Conservation (phyloP, 2,888 invertebrate species). For the Alsophila aescularia region DNA sequence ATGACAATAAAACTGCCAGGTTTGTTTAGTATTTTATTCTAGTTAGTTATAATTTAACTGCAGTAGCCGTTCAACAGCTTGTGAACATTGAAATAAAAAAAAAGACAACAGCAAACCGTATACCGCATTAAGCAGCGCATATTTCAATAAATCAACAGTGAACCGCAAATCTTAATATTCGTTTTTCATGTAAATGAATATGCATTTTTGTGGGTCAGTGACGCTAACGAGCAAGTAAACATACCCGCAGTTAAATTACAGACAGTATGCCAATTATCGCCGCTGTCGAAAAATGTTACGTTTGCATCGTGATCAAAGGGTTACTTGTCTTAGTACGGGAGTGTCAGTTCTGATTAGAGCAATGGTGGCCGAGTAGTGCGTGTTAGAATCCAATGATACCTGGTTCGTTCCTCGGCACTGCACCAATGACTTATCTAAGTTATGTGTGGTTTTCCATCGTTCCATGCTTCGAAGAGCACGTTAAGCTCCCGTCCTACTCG, state of each 20-base stretch:
- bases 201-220: conserved; percentile 68
- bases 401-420: too few species aligned
- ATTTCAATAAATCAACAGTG: conserved; percentile 21
- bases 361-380: too few species aligned
- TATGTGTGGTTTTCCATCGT: too few species aligned
- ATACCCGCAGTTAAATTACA: conserved; percentile 26
- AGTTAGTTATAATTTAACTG: background rate
- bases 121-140: background rate
- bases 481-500: too few species aligned
- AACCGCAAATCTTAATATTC: conserved; percentile 32
- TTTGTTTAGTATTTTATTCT: background rate
- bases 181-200: conserved; percentile 40
- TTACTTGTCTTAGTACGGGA: too few species aligned
- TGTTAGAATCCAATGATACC: too few species aligned
- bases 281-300: background rate
- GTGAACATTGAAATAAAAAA: conserved; percentile 8
- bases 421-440: too few species aligned
- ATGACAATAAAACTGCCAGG: background rate
- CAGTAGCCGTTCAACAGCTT: conserved; percentile 5
- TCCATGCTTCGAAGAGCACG: too few species aligned
- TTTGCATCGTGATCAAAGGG: background rate
- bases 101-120: conserved; percentile 17
- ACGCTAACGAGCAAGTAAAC: conserved; percentile 51
- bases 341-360: too few species aligned
- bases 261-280: conserved; percentile 13